Evolutionary conservation across 2,888 invertebrate species (phyloP), one percentile per base, ranked within the genome.

Genomic region (Junonia oenone): DNA sequence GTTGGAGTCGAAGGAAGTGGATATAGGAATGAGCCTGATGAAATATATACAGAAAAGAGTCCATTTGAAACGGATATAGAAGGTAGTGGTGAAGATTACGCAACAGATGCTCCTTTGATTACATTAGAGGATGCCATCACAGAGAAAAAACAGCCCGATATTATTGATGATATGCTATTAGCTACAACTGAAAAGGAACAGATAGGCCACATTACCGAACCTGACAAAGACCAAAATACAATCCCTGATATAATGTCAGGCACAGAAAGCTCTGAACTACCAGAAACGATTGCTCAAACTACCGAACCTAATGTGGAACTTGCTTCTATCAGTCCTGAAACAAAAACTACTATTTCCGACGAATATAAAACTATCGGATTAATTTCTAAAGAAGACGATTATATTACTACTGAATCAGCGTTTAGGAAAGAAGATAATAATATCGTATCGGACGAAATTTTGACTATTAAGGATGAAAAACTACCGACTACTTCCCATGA

Each of bases 1-100:
- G 67, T 72, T n/a, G 71, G 72, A 52, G 72, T 77, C 37, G 88
- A 88, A 75, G 89, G 88, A 51, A 86, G 87, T 72, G 88, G 86
- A 46, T 85, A 86, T 57, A 81, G 88, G 71, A 81, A 78, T 62
- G 88, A 88, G 69, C 81, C 83, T 35, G 86, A 82, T 63, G 81
- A 81, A 68, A 59, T 71, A 26, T 76, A 72, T 47, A 82, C 81
- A 43, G 78, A 79, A 64, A 57, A 65, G 1, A 68, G 81, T 26
- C 64, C 68, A 35, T 61, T 69, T 43, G 71, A 76, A 55, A 58
- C 72, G 48, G 79, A 79, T 59, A 58, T 68, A n/a, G 88, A 87
- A 72, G 86, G 90, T 38, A 90, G 89, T 61, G 86, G 86, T 8
- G 84, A 85, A 51, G 81, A 78, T 57, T 68, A 70, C 51, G 51